Conservation (phyloP, 2,888 invertebrate species). For the Acanthopleura granulata region DNA sequence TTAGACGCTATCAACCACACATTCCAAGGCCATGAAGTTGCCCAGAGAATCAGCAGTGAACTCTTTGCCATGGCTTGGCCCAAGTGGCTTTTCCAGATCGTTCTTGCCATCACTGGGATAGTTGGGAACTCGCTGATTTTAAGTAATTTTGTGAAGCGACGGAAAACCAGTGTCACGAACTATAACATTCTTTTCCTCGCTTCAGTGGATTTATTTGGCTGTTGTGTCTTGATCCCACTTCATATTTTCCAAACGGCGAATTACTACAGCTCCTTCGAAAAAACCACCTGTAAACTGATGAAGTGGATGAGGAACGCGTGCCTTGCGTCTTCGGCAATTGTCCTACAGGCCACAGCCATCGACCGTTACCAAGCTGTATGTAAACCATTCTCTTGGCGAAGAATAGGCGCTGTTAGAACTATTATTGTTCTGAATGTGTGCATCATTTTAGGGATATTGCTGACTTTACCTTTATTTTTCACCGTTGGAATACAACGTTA, state of each 20-base stretch:
- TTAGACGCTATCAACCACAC: too few relatives aligned
- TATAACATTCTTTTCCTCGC: neutral
- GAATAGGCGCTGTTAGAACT: neutral
- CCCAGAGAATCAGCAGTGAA: neutral
- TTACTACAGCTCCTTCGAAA: neutral
- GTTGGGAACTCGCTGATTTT: neutral
- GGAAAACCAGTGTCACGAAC: slow-evolving; percentile 1
- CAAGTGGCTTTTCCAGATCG: neutral
- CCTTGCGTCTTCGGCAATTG: neutral
- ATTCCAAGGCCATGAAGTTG: neutral
- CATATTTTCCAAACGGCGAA: neutral
- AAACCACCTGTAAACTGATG: neutral
- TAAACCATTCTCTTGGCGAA: neutral
- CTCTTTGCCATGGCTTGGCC: neutral
- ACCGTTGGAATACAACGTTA: neutral
- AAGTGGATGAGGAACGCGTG: neutral
- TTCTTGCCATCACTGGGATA: neutral
- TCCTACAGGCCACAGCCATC: neutral
- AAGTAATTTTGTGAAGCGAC: neutral
- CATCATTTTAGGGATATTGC: neutral
- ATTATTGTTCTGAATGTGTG: neutral
- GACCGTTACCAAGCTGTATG: slow-evolving; percentile 11
- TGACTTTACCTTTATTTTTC: neutral
- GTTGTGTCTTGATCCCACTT: neutral
- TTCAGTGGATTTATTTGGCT: neutral